A percentile compares a stretch with the other conserved stretches of the same genome.
Conservation (phyloP, 2,113 vertebrate species). For the Sorex fumeus region DNA sequence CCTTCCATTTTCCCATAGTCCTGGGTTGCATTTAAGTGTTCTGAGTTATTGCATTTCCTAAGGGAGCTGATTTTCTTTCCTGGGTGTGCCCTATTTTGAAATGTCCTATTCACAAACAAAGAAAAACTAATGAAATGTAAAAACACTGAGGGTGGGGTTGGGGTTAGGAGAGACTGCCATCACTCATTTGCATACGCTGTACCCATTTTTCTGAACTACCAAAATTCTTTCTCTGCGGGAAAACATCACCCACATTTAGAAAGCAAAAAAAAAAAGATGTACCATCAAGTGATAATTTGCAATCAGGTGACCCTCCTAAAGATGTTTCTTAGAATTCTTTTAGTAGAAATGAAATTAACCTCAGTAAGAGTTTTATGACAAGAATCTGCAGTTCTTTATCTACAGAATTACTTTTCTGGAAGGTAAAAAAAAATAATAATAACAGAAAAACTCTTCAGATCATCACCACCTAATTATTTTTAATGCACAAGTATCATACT, state of each 20-base stretch:
- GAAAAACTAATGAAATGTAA: background rate
- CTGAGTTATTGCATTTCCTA: background rate
- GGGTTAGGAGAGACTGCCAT: background rate
- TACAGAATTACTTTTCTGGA: too few species aligned
- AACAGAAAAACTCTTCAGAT: background rate
- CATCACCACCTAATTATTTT: conserved; percentile 16
- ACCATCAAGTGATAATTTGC: background rate
- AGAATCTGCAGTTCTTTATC: background rate
- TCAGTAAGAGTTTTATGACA: background rate
- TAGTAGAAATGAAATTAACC: conserved; percentile 10
- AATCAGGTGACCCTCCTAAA: background rate
- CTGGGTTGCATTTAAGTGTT: background rate
- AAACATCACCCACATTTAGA: conserved; percentile 45
- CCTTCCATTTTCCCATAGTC: background rate
- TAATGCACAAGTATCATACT: conserved; percentile 12
- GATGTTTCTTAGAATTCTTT: conserved; percentile 14
- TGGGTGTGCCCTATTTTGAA: background rate
- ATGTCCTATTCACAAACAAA: background rate
- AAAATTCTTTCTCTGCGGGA: conserved; percentile 6
- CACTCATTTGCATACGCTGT: background rate
- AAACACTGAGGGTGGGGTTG: background rate
- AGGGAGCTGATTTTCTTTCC: background rate
- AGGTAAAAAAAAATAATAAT: background rate
- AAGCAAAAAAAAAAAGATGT: background rate
- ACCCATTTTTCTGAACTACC: conserved; percentile 13